Evolutionary conservation across 2,888 invertebrate genomes (phyloP).

Genomic region (Agrotis exclamationis): DNA sequence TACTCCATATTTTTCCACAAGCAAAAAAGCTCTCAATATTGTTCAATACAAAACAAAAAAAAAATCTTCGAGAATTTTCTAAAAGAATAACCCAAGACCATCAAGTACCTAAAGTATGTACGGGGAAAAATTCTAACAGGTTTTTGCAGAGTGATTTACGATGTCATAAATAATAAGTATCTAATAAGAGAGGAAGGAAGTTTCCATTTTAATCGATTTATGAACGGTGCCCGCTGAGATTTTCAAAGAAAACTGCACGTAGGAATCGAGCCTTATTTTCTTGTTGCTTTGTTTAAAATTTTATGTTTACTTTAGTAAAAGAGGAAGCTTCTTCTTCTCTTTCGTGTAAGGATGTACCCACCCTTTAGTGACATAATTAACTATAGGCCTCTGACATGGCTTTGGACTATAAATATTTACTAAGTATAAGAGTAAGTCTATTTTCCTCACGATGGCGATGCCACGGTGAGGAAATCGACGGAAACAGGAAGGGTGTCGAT

Average conservation of each 20-base stretch:
- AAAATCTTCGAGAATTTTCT: conserved; percentile 15
- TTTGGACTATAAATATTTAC: too few relatives aligned
- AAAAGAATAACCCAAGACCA: conserved; percentile 27
- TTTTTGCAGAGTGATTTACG: conserved; percentile 66
- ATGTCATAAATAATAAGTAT: conserved; percentile 72
- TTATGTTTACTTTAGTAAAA: not conserved
- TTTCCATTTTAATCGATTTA: conserved; percentile 68
- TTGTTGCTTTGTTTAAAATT: conserved; percentile 14
- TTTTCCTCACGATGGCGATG: too few relatives aligned
- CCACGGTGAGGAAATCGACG: too few relatives aligned
- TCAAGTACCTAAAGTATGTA: conserved; percentile 41
- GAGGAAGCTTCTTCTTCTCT: too few relatives aligned
- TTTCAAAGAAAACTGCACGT: conserved; percentile 38
- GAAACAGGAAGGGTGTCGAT: too few relatives aligned
- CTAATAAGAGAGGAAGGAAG: conserved; percentile 66
- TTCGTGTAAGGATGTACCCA: too few relatives aligned
- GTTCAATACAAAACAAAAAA: conserved; percentile 7
- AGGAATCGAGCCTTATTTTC: conserved; percentile 25
- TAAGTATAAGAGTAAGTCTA: too few relatives aligned
- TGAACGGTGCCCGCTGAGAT: conserved; percentile 55
- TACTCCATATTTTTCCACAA: not conserved
- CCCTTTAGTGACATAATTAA: too few relatives aligned
- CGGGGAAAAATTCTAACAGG: conserved; percentile 48
- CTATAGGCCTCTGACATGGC: too few relatives aligned
- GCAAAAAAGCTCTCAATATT: not conserved